These are phyloP conservation scores for Bubo bubo DNA, from an alignment of 2,113 vertebrate species.

Conservation along the genomic window DNA sequence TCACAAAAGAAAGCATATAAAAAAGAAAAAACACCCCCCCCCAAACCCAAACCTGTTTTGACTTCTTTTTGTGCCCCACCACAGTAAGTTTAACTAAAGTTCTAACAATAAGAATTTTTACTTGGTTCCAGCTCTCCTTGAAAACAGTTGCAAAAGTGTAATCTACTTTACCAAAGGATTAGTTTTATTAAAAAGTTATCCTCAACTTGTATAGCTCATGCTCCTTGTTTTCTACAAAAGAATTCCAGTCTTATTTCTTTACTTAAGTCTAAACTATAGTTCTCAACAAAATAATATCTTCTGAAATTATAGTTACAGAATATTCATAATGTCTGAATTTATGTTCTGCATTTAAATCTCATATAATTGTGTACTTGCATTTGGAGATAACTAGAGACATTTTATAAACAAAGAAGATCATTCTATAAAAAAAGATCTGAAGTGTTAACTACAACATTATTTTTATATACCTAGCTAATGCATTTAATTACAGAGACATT, in stretches of 20 bases:
- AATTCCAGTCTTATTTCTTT: fast-evolving
- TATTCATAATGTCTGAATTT: not conserved
- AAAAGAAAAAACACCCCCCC: not conserved
- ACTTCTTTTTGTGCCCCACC: not conserved
- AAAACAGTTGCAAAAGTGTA: not conserved
- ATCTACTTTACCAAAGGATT: not conserved
- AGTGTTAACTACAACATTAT: not conserved
- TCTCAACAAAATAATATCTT: not conserved
- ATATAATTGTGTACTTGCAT: not conserved
- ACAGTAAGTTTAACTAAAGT: not conserved
- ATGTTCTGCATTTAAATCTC: not conserved
- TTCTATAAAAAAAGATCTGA: not conserved
- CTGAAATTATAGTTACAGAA: not conserved
- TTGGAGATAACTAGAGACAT: not conserved
- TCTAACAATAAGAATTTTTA: not conserved
- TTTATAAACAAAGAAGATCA: not conserved
- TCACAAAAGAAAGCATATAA: not conserved
- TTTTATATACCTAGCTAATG: not conserved
- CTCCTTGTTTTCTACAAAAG: not conserved
- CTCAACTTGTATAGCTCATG: not conserved
- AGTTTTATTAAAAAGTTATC: not conserved
- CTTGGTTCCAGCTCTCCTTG: not conserved
- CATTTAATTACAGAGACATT: not conserved
- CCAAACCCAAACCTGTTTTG: not conserved
- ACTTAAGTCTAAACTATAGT: not conserved